These are phyloP conservation scores for Drosophila neoperkinsi DNA, from an alignment of 2,888 invertebrate genomes.

Conservation along the genomic window DNA sequence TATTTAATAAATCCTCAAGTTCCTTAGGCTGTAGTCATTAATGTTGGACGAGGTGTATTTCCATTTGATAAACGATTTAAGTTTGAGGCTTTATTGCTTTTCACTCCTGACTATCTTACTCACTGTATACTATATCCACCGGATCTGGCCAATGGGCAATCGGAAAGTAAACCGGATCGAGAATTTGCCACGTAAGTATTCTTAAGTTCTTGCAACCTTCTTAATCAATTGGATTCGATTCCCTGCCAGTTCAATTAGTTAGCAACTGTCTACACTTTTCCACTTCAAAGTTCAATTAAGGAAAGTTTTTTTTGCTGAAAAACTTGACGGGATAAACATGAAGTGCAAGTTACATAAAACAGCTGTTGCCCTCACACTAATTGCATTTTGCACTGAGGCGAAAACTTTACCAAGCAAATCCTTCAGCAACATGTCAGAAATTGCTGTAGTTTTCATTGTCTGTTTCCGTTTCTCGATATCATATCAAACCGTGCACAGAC, in stretches of 20 bases:
- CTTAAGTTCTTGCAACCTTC: not conserved
- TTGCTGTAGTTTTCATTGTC: slow-evolving; percentile 22
- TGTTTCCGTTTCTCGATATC: slow-evolving; percentile 21
- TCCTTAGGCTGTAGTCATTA: not conserved
- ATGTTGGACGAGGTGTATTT: slow-evolving; percentile 32
- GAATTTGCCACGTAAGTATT: slow-evolving; percentile 33
- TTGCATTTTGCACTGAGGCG: slow-evolving; percentile 41
- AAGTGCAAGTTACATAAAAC: slow-evolving; percentile 35
- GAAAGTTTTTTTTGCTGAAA: slow-evolving; percentile 21
- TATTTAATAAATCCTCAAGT: not conserved
- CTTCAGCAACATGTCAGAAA: slow-evolving; percentile 24
- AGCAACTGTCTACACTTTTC: slow-evolving; percentile 21
- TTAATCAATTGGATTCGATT: slow-evolving; percentile 14
- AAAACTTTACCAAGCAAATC: slow-evolving; percentile 18
- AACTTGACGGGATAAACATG: slow-evolving; percentile 23
- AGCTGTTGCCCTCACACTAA: slow-evolving; percentile 46
- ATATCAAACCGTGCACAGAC: slow-evolving; percentile 7
- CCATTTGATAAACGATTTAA: slow-evolving; percentile 22
- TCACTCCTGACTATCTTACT: slow-evolving; percentile 30
- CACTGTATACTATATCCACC: slow-evolving; percentile 24
- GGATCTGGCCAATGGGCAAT: slow-evolving; percentile 31
- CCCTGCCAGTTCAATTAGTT: slow-evolving; percentile 15
- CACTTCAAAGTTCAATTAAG: slow-evolving; percentile 44
- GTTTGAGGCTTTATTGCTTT: slow-evolving; percentile 35
- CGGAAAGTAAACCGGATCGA: slow-evolving; percentile 15